A percentile compares a stretch with the other conserved stretches of the same genome.
phyloP scores from a whole-genome alignment of 2,888 invertebrate species.

The Ditula angustiorana region DNA sequence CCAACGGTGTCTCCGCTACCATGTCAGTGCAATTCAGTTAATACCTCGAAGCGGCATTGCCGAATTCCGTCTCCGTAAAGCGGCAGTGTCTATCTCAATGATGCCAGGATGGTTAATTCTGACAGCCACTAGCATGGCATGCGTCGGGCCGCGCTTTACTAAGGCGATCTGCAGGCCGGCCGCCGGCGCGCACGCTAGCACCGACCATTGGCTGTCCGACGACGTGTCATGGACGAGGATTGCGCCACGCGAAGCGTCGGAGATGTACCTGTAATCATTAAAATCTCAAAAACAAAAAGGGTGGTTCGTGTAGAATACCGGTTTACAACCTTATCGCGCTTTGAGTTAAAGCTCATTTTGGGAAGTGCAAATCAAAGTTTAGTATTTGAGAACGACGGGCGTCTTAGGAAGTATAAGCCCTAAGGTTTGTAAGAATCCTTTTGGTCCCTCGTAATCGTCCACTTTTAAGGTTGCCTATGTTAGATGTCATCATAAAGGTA shows the following conservation, averaged over 20 bases:
- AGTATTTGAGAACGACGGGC: too few relatives aligned
- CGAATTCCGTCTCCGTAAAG: slow-evolving; percentile 85
- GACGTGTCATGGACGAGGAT: slow-evolving; percentile 89
- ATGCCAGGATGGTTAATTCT: slow-evolving; percentile 87
- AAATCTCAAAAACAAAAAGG: neutral
- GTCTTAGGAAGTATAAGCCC: too few relatives aligned
- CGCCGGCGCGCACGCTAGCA: slow-evolving; percentile 84
- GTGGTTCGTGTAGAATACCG: too few relatives aligned
- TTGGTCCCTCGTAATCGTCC: too few relatives aligned
- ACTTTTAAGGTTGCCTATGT: too few relatives aligned
- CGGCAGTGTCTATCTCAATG: slow-evolving; percentile 87
- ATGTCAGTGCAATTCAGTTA: too few relatives aligned
- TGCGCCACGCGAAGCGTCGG: slow-evolving; percentile 89
- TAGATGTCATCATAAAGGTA: too few relatives aligned
- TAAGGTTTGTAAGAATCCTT: too few relatives aligned
- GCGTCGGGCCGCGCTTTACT: slow-evolving; percentile 84
- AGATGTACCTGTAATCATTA: slow-evolving; percentile 78
- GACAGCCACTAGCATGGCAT: slow-evolving; percentile 86
- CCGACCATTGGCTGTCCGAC: slow-evolving; percentile 86
- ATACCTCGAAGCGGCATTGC: slow-evolving; percentile 74
- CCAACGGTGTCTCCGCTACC: too few relatives aligned
- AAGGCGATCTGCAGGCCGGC: slow-evolving; percentile 89
- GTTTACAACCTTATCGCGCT: too few relatives aligned
- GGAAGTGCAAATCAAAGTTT: too few relatives aligned
- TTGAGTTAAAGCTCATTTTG: too few relatives aligned